These are phyloP conservation scores for Xestoiulus laeticollis DNA, from an alignment of 2,888 invertebrate species.

Conservation along the genomic window DNA sequence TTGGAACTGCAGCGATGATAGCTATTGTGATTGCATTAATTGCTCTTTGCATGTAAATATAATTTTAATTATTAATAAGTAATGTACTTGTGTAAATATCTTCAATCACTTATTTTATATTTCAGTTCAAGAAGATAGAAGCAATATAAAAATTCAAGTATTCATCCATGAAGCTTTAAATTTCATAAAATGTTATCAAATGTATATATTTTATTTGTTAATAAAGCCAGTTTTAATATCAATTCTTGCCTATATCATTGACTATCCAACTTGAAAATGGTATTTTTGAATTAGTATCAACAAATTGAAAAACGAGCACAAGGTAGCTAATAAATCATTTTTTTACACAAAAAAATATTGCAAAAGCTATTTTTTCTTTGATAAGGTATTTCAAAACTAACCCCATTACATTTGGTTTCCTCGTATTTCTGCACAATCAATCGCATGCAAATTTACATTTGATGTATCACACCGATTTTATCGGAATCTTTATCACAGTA, in stretches of 20 bases:
- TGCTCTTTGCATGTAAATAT: not conserved
- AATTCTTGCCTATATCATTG: not conserved
- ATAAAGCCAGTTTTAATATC: not conserved
- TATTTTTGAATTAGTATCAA: not conserved
- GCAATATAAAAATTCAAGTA: not conserved
- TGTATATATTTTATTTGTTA: conserved; percentile 20
- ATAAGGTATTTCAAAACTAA: conserved; percentile 14
- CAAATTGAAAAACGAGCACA: not conserved
- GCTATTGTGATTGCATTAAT: not conserved
- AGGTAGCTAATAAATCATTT: not conserved
- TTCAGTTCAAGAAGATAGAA: conserved; percentile 9
- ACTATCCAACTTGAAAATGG: not conserved
- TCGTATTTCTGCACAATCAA: not conserved
- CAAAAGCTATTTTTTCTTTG: not conserved
- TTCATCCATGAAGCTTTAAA: not conserved
- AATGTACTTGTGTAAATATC: too few relatives aligned
- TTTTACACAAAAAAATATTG: not conserved
- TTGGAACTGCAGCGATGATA: not conserved
- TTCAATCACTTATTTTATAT: not conserved
- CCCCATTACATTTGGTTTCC: not conserved
- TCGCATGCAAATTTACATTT: not conserved
- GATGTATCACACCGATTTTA: not conserved
- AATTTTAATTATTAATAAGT: not conserved
- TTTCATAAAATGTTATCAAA: not conserved
- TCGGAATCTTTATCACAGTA: not conserved